phyloP scores from a whole-genome alignment of 2,797 vertebrate species.

The Intellagama lesueurii region DNA sequence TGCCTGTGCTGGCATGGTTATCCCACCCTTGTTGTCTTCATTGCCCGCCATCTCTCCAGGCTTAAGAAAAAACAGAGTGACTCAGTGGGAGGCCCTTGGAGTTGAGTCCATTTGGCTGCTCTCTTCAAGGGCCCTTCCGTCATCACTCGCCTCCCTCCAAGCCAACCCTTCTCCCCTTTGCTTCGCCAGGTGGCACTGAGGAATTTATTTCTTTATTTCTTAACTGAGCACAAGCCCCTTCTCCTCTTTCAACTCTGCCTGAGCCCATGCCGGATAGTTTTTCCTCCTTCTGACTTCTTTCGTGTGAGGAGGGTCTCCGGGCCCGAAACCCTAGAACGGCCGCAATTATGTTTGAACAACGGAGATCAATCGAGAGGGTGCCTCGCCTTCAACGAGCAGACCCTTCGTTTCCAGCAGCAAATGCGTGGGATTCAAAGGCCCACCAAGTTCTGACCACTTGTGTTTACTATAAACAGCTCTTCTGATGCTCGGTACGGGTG shows the following conservation, averaged over 20 bases:
- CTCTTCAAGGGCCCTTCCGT: slow-evolving; percentile 72
- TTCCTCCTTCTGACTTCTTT: slow-evolving; percentile 50
- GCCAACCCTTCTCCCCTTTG: accelerated
- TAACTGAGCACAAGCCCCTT: slow-evolving; percentile 43
- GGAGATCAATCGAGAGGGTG: slow-evolving; percentile 53
- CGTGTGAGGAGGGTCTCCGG: slow-evolving; percentile 53
- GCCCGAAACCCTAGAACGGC: slow-evolving; percentile 78
- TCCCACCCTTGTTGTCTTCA: background rate
- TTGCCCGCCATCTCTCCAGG: background rate
- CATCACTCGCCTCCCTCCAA: slow-evolving; percentile 50
- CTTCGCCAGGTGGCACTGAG: slow-evolving; percentile 69
- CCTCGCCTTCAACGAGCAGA: slow-evolving; percentile 57
- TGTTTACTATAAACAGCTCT: slow-evolving; percentile 75
- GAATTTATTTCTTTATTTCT: slow-evolving; percentile 46
- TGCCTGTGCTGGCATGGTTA: background rate
- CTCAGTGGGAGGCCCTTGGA: slow-evolving; percentile 69
- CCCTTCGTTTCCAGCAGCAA: slow-evolving; percentile 59
- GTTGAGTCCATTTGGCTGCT: slow-evolving; percentile 68
- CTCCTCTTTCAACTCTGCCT: slow-evolving; percentile 48
- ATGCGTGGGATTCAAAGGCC: slow-evolving; percentile 71
- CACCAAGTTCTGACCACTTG: slow-evolving; percentile 62
- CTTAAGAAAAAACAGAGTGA: slow-evolving; percentile 8
- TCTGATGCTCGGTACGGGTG: slow-evolving; percentile 54
- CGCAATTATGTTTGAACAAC: slow-evolving; percentile 65
- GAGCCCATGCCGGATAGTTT: slow-evolving; percentile 36